These are phyloP conservation scores for Paracanthobrama guichenoti DNA, from an alignment of 2,113 vertebrate species.

Conservation along the genomic window DNA sequence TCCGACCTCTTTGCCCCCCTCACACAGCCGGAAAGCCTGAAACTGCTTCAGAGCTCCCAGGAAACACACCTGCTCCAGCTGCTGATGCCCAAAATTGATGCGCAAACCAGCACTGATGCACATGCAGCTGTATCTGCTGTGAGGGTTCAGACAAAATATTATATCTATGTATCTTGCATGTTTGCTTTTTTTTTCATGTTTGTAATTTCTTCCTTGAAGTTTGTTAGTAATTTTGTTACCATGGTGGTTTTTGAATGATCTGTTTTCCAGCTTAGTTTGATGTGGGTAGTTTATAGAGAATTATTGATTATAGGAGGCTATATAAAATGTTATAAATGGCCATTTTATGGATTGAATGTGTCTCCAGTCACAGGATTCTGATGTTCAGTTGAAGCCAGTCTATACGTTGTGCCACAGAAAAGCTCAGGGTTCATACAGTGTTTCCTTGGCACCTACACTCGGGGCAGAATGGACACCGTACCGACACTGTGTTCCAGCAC, in stretches of 20 bases:
- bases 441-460: slow-evolving; percentile 77
- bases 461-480: slow-evolving; percentile 80
- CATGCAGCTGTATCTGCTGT: neutral
- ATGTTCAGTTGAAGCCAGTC: slow-evolving; percentile 64
- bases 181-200: neutral
- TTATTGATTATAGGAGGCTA: neutral
- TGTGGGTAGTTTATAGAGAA: neutral
- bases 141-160: slow-evolving; percentile 29
- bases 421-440: slow-evolving; percentile 75
- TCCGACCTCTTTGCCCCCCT: slow-evolving; percentile 44
- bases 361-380: slow-evolving; percentile 58
- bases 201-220: neutral
- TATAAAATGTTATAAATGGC: neutral
- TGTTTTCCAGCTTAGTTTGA: slow-evolving; percentile 6
- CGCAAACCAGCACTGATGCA: neutral
- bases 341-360: neutral
- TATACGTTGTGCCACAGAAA: slow-evolving; percentile 83
- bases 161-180: neutral
- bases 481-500: slow-evolving; percentile 75
- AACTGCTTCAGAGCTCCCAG: slow-evolving; percentile 61
- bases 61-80: slow-evolving; percentile 64
- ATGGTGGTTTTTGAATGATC: neutral
- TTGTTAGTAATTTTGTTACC: neutral
- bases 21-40: slow-evolving; percentile 60
- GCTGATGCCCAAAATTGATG: slow-evolving; percentile 46